These are phyloP conservation scores for Teleopsis dalmanni DNA, from an alignment of 1,140 invertebrate genomes.

Conservation along the genomic window DNA sequence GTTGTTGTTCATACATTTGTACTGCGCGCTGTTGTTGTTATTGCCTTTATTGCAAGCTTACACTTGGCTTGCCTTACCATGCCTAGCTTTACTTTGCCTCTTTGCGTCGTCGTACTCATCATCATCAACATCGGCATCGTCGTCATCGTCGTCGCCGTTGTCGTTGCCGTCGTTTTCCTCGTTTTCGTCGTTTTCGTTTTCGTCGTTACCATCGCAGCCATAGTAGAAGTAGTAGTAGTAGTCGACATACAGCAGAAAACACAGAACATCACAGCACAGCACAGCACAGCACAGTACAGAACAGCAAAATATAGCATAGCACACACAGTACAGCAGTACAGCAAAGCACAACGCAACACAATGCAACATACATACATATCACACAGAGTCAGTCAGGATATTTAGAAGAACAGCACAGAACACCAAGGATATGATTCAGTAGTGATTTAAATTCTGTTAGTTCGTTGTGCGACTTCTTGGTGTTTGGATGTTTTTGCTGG, in stretches of 20 bases:
- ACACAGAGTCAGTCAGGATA: slow-evolving; percentile 10
- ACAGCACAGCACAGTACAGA: no score
- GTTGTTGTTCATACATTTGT: no score
- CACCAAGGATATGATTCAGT: slow-evolving; percentile 16
- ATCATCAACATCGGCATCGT: neutral
- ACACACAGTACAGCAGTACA: no score
- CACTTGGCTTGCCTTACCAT: no score
- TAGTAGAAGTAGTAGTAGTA: no score
- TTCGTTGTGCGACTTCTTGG: slow-evolving; percentile 11
- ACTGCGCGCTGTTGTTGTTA: no score
- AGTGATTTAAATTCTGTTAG: slow-evolving; percentile 12
- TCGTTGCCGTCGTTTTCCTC: neutral
- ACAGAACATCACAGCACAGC: no score
- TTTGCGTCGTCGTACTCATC: neutral
- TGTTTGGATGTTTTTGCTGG: slow-evolving; percentile 6
- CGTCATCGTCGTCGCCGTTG: neutral
- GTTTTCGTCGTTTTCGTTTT: neutral
- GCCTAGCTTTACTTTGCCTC: no score
- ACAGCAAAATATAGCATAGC: no score
- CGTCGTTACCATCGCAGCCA: neutral
- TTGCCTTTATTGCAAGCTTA: no score
- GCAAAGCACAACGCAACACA: neutral
- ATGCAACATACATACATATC: neutral
- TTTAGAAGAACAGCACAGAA: slow-evolving; percentile 15
- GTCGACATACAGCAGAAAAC: no score